These are phyloP conservation scores for Cheirogaleus major DNA, from an alignment of 2,797 vertebrate genomes.

Conservation along the genomic window DNA sequence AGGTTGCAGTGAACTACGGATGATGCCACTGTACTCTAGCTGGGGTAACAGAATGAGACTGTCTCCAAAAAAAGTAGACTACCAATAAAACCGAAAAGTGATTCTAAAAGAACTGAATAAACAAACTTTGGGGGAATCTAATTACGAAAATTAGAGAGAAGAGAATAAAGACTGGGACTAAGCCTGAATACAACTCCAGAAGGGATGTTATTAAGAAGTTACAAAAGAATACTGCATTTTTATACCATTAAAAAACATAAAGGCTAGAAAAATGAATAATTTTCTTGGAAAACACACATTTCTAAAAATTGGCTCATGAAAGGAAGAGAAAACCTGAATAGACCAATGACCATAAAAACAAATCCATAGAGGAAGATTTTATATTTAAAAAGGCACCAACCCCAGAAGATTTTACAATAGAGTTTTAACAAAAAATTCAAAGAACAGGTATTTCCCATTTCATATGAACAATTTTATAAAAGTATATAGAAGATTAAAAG, in stretches of 20 bases:
- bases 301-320: slow-evolving; percentile 29
- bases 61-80: not conserved
- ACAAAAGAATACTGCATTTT: not conserved
- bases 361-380: not conserved
- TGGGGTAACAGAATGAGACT: not conserved
- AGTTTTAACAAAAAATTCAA: not conserved
- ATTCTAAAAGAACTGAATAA: not conserved
- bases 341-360: not conserved
- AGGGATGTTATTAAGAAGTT: not conserved
- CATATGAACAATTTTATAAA: not conserved
- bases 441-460: not conserved
- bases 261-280: not conserved
- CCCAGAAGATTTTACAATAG: not conserved
- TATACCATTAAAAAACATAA: not conserved
- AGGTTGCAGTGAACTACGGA: not conserved
- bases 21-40: not conserved
- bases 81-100: not conserved
- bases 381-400: not conserved
- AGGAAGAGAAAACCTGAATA: not conserved
- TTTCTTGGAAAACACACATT: slow-evolving; percentile 22
- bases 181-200: not conserved
- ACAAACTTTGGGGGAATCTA: not conserved
- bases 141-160: not conserved
- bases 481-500: not conserved
- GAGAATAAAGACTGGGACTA: not conserved